Base-by-base conservation (phyloP, 2,888 invertebrate genomes). In the Danaus chrysippus region DNA sequence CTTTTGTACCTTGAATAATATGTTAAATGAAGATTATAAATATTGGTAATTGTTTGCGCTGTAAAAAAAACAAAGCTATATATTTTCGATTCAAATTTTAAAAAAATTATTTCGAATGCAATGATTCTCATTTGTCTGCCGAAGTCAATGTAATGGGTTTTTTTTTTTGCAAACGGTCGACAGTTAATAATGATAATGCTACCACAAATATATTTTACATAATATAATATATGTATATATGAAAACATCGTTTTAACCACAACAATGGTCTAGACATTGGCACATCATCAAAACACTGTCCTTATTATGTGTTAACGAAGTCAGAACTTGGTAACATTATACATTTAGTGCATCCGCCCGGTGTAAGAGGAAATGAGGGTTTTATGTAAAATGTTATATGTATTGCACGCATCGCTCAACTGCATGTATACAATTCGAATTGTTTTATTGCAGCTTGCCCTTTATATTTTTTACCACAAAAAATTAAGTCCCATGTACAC, bases 351-450 rank as follows among this genome's bases (percentile, higher is more conserved):
- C 78, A 78, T 82, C 78, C 83, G 86, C 79, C 75, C 72, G 69
- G 69, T 68, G 76, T 73, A 71, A 76, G 82, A 86, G 86, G 87
- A 87, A 87, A 85, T 83, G 76, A 75, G 82, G 80, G 82, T 71
- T 78, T 74, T 75, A 79, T 82, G 79, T 83, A 76, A 81, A 79
- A 76, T 70, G 76, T 76, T 74, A 76, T 77, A 17, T 15, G 15
- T 46, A 46, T 46, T 46, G 13, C 13, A 46, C 10, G 46, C 46
- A 17, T 17, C 15, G 17, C 17, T 49, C 11, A 17, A 10, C n/a
- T 17, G 17, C 17, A 17, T 49, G 49, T 49, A 1, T 17, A 10
- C 11, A 17, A 5, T 49, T 17, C 49, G 5, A 49, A 49, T 49
- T 49, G 17, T 15, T 13, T 46, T 13, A 46, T 46, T 15, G 46